Percentiles rank a stretch among this genome's conserved stretches.
Evolutionary conservation across 2,113 vertebrate genomes (phyloP).

Genomic region (Sceloporus undulatus): DNA sequence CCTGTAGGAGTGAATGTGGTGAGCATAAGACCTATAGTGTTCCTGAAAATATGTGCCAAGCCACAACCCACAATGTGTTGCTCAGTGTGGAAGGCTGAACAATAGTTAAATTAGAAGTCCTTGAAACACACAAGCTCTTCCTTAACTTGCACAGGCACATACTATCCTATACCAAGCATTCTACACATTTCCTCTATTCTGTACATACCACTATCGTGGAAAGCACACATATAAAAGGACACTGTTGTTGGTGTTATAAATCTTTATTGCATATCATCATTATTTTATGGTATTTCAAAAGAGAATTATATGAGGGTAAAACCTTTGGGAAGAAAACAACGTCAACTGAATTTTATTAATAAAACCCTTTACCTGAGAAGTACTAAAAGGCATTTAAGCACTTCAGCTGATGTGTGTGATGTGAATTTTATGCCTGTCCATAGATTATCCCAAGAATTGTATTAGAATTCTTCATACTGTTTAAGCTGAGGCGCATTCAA

Average conservation of each 20-base stretch:
- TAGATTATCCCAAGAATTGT: conserved; percentile 29
- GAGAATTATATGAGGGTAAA: not conserved
- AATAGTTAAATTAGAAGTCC: not conserved
- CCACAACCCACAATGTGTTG: not conserved
- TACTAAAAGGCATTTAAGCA: conserved; percentile 23
- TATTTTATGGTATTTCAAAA: not conserved
- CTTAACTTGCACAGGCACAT: not conserved
- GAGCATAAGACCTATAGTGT: not conserved
- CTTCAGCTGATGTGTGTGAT: not conserved
- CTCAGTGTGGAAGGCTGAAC: not conserved
- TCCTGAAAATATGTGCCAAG: not conserved
- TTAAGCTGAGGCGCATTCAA: not conserved
- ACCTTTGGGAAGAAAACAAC: not conserved
- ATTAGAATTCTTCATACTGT: not conserved
- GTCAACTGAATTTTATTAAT: not conserved
- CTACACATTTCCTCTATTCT: not conserved
- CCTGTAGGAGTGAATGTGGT: no score
- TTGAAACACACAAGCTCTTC: not conserved
- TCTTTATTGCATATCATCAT: not conserved
- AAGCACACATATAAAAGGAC: not conserved
- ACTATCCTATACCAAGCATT: not conserved
- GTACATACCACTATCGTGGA: no score
- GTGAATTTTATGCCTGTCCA: not conserved
- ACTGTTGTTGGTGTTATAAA: not conserved
- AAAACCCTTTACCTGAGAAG: conserved; percentile 2